Conservation (phyloP, 2,113 vertebrate species). For the Platichthys flesus region DNA sequence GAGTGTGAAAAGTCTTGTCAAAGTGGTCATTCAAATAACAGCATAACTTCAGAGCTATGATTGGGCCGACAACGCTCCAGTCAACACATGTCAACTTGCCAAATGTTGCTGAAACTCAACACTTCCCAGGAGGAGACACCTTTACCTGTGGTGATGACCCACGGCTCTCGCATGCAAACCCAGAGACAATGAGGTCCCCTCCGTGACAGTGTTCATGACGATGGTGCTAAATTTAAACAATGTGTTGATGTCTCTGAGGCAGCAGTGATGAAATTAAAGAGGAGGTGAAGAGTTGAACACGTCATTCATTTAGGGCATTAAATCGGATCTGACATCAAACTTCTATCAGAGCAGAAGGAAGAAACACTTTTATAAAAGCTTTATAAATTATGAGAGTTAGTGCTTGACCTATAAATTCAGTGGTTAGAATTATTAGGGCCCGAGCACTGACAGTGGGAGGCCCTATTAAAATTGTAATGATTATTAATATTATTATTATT, state of each 20-base stretch:
- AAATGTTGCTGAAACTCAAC: constrained; percentile 5
- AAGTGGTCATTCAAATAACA: not conserved
- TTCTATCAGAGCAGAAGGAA: no score
- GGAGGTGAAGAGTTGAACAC: not conserved
- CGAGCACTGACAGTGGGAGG: no score
- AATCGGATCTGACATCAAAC: no score
- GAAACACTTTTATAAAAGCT: no score
- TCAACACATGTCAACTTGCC: constrained; percentile 2
- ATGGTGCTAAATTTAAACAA: not conserved
- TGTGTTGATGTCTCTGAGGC: not conserved
- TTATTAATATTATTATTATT: no score
- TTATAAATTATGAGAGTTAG: no score
- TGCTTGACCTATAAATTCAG: no score
- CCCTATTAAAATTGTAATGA: no score
- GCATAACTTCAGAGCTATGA: not conserved
- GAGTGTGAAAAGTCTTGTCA: not conserved
- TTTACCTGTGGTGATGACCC: not conserved
- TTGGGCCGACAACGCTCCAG: not conserved
- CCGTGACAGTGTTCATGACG: not conserved
- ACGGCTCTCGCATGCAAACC: not conserved
- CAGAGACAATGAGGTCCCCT: not conserved
- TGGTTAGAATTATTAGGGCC: no score
- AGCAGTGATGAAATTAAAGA: not conserved
- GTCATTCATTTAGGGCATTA: not conserved
- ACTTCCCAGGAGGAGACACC: not conserved